phyloP scores from a whole-genome alignment of 2,113 vertebrate species.

The Oryzias melastigma region DNA sequence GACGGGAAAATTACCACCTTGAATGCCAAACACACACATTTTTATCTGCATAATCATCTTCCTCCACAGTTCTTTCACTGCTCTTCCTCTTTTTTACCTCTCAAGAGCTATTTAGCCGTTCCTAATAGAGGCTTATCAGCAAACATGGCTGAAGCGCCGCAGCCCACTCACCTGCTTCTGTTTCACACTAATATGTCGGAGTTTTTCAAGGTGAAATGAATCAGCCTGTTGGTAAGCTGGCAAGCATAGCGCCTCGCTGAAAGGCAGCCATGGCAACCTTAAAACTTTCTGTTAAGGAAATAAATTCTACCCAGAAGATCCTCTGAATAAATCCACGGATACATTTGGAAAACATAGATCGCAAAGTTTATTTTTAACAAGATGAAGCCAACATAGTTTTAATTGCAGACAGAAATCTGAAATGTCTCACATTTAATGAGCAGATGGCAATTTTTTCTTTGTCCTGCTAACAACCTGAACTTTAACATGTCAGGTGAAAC shows the following conservation, averaged over 20 bases:
- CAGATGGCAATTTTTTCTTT: not conserved
- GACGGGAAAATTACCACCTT: constrained; percentile 62
- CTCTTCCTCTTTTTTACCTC: constrained; percentile 13
- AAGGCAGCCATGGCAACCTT: constrained; percentile 44
- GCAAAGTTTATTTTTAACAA: too few species aligned
- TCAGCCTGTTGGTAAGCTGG: constrained; percentile 32
- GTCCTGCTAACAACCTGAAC: not conserved
- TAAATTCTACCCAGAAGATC: not conserved
- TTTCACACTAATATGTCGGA: constrained; percentile 41
- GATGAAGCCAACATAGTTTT: too few species aligned
- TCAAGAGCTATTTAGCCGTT: constrained; percentile 26
- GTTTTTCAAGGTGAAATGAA: constrained; percentile 59
- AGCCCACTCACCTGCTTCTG: constrained; percentile 49
- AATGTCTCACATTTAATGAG: not conserved
- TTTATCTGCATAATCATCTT: constrained; percentile 17
- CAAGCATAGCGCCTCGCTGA: constrained; percentile 18
- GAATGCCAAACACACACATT: constrained; percentile 24
- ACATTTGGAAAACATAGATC: too few species aligned
- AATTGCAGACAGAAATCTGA: not conserved
- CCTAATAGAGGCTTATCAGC: constrained; percentile 50
- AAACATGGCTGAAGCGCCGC: constrained; percentile 25
- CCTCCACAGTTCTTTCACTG: constrained; percentile 18
- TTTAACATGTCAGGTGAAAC: constrained; percentile 4
- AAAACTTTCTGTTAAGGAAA: constrained; percentile 19
- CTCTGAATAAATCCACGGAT: too few species aligned